Evolutionary conservation across 2,888 invertebrate genomes (phyloP), one percentile per base, ranked within the genome.

Genomic region (Macrophya alboannulata): DNA sequence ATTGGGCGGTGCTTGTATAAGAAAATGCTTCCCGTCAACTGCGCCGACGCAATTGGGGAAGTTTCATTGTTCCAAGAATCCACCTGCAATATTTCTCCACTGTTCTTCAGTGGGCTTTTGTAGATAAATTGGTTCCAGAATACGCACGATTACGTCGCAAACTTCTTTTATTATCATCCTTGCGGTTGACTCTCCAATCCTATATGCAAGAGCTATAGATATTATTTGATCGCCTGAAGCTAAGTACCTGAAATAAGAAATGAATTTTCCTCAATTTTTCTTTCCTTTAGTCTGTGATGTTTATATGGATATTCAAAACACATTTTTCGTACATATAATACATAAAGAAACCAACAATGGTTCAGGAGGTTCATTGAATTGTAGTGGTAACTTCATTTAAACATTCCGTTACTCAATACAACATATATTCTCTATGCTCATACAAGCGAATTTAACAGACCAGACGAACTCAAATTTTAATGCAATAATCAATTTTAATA

Each of bases 11-110:
- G 86, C 84, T 87, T 88, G 84, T 15, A 90, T 88, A 10, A 71
- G 9, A 10, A 90, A 85, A 72, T 90, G 89, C 79, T 89, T 90
- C 0, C 90, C 89, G 71, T 89, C 89, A 12, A 89, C 86, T 10
- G 87, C 86, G 12, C 88, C 89, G 0, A 88, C 81, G 74, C 90
- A 90, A 76, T 89, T 87, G 4, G 89, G 88, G 8, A 90, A 74
- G 77, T 90, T 87, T 88, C 90, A 90, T 17, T 62, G 72, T 3
- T 86, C 45, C 62, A 77, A 72, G 84, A 89, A 90, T 40, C 88
- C 87, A n/a, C 83, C 37, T 4, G 85, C 82, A 40, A 85, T 87
- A 48, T 79, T 48, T 85, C 86, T 86, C 88, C 88, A 88, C 9
- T 85, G 72, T n/a, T 84, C 76, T 45, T 85, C 31, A n/a, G 77